Evolutionary conservation across 2,113 vertebrate species (phyloP).

Genomic region (Nerophis lumbriciformis): DNA sequence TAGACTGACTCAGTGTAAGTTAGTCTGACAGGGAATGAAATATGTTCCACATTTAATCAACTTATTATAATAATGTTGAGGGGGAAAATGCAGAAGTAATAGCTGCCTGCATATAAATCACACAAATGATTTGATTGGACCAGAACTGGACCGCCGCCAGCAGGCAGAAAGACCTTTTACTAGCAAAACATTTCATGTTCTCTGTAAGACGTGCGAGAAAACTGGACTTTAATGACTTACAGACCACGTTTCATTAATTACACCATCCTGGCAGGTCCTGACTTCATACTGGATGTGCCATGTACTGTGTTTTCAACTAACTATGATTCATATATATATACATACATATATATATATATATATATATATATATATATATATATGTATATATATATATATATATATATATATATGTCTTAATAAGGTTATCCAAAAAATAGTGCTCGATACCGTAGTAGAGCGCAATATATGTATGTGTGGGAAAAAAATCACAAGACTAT

Average conservation of each 20-base stretch:
- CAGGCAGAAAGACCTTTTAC: constrained; percentile 36
- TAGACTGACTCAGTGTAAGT: constrained; percentile 42
- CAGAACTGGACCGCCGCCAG: constrained; percentile 42
- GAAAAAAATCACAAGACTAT: too few species aligned
- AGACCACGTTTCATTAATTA: constrained; percentile 24
- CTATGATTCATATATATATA: too few species aligned
- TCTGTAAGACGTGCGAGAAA: constrained; percentile 35
- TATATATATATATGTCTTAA: too few species aligned
- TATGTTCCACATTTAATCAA: constrained; percentile 44
- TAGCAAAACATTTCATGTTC: constrained; percentile 37
- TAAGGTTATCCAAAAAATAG: too few species aligned
- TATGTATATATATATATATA: too few species aligned
- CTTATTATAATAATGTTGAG: constrained; percentile 38
- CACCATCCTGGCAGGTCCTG: background rate
- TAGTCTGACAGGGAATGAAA: constrained; percentile 34
- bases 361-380: too few species aligned
- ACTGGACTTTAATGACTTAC: constrained; percentile 11
- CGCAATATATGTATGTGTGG: too few species aligned
- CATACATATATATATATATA: too few species aligned
- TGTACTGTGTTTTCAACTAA: too few species aligned
- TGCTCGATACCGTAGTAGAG: too few species aligned
- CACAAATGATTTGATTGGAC: constrained; percentile 45
- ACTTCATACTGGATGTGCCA: constrained; percentile 7
- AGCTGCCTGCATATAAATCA: constrained; percentile 45
- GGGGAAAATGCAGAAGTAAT: constrained; percentile 40